Evolutionary conservation across 1,140 invertebrate species (phyloP).

Genomic region (Arion vulgaris): DNA sequence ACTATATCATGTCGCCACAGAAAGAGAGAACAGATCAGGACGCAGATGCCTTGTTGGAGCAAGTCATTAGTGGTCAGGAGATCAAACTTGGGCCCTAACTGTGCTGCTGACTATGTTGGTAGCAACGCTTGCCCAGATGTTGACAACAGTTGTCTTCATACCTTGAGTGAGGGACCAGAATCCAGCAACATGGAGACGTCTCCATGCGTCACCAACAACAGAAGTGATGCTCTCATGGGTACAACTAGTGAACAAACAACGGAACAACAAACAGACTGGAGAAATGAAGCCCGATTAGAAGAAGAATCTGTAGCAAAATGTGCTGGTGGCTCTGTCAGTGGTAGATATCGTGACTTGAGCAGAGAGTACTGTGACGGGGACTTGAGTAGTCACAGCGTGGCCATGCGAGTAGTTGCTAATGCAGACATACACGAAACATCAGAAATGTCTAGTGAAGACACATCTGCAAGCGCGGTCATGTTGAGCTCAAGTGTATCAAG

Average conservation of each 20-base stretch:
- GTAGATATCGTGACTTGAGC: neutral
- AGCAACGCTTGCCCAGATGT: neutral
- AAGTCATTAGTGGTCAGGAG: neutral
- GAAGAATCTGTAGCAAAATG: neutral
- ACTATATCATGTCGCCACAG: neutral
- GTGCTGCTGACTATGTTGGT: neutral
- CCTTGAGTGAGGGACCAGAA: neutral
- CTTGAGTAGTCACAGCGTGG: neutral
- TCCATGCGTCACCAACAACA: neutral
- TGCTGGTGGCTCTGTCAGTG: neutral
- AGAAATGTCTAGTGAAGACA: neutral
- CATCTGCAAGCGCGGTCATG: neutral
- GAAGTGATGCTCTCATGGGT: neutral
- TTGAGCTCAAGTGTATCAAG: neutral
- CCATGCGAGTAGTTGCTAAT: neutral
- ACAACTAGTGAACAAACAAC: neutral
- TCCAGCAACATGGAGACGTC: neutral
- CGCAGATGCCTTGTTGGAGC: slow-evolving; percentile 8
- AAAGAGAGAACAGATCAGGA: neutral
- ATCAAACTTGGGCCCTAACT: slow-evolving; percentile 1
- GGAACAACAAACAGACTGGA: neutral
- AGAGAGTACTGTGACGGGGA: neutral
- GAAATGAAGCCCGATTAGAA: neutral
- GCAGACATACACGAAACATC: neutral
- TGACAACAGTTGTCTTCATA: neutral